phyloP scores from a whole-genome alignment of 2,888 invertebrate genomes.

The Acanthosepion lycidas region DNA sequence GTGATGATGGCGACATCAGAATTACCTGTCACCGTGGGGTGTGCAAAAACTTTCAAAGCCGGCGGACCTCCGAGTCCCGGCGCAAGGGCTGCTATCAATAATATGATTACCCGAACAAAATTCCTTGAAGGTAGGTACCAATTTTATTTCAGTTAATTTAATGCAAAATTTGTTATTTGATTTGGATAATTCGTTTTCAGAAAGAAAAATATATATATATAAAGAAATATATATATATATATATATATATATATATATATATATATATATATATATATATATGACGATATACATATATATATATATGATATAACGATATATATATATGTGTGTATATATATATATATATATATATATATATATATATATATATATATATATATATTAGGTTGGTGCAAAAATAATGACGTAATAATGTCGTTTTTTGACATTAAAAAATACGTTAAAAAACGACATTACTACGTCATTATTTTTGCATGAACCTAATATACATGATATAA shows the following conservation, averaged over 20 bases:
- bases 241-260: background rate
- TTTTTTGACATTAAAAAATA: too few relatives aligned
- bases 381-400: too few relatives aligned
- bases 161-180: too few relatives aligned
- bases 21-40: background rate
- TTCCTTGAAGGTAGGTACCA: constrained; percentile 68
- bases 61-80: constrained; percentile 44
- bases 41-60: background rate
- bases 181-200: too few relatives aligned
- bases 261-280: constrained; percentile 41
- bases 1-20: constrained; percentile 35
- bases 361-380: constrained; percentile 36
- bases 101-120: constrained; percentile 71
- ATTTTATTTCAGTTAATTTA: background rate
- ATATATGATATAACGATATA: too few relatives aligned
- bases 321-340: background rate
- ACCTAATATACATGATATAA: too few relatives aligned
- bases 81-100: constrained; percentile 58
- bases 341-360: constrained; percentile 38
- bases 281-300: background rate
- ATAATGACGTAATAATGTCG: too few relatives aligned
- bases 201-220: background rate
- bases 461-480: too few relatives aligned
- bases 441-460: too few relatives aligned
- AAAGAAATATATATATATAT: background rate